A percentile compares a stretch with the other conserved stretches of the same genome.
These are phyloP conservation scores for Helleia helle DNA, from an alignment of 2,888 invertebrate genomes.

Conservation along the genomic window DNA sequence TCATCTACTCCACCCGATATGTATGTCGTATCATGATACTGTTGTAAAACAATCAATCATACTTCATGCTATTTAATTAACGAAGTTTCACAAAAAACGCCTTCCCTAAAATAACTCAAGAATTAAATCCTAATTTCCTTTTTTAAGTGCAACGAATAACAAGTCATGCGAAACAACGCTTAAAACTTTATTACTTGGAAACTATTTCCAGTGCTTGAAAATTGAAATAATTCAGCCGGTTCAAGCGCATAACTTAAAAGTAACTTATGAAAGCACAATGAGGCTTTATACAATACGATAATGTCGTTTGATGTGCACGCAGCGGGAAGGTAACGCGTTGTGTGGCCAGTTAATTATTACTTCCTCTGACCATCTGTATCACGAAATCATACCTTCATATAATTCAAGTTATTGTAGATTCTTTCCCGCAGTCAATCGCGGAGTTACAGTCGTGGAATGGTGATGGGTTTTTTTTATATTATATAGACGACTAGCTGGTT, in stretches of 20 bases:
- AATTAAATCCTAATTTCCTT: constrained; percentile 23
- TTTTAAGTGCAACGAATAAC: constrained; percentile 32
- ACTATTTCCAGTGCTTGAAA: constrained; percentile 50
- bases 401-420: too few relatives aligned
- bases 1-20: too few relatives aligned
- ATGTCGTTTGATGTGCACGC: constrained; percentile 31
- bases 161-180: constrained; percentile 46
- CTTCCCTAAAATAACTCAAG: constrained; percentile 9
- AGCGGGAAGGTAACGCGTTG: constrained; percentile 43
- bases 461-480: too few relatives aligned
- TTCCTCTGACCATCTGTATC: constrained; percentile 39
- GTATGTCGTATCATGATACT: too few relatives aligned
- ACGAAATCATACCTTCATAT: too few relatives aligned
- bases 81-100: not conserved
- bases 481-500: too few relatives aligned
- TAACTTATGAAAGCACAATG: constrained; percentile 38
- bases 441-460: too few relatives aligned
- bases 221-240: constrained; percentile 55
- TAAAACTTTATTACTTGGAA: constrained; percentile 47
- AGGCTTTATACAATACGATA: constrained; percentile 32
- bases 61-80: too few relatives aligned
- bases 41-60: too few relatives aligned
- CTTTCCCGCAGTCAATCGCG: too few relatives aligned
- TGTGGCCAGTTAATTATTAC: constrained; percentile 51
- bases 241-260: constrained; percentile 41